These are phyloP conservation scores for Silurus meridionalis DNA, from an alignment of 2,113 vertebrate genomes.

Conservation along the genomic window DNA sequence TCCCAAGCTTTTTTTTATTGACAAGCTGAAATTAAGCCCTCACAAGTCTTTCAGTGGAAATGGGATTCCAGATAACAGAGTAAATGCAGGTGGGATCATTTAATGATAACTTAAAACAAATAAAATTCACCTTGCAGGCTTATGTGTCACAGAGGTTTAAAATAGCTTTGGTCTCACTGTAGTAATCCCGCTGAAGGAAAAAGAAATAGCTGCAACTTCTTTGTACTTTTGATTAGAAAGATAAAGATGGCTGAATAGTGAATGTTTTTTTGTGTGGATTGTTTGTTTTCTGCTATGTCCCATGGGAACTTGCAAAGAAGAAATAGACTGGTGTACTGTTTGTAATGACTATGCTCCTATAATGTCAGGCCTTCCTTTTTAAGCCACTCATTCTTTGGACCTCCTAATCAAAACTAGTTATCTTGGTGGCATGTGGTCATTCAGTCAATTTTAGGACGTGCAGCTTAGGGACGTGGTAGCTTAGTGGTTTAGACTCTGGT, in stretches of 20 bases:
- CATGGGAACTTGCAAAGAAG: neutral
- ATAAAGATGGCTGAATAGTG: neutral
- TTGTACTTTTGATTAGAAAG: neutral
- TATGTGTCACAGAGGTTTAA: neutral
- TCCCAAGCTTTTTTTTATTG: neutral
- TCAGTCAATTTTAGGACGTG: too few species aligned
- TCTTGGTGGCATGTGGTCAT: neutral
- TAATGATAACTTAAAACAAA: neutral
- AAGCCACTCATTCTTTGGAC: neutral
- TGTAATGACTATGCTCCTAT: neutral
- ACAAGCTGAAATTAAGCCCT: neutral
- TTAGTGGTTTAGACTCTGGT: too few species aligned
- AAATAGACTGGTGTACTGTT: neutral
- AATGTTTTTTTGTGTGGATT: neutral
- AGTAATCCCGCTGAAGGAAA: neutral
- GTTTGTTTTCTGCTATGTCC: neutral
- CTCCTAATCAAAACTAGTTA: neutral
- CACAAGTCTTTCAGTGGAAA: conserved; percentile 5
- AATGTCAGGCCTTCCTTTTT: neutral
- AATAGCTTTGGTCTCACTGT: neutral
- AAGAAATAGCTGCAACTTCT: neutral
- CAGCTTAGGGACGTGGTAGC: too few species aligned
- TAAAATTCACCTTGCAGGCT: neutral
- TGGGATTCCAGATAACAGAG: neutral
- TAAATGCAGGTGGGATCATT: conserved; percentile 3